Percentiles rank a stretch among this genome's conserved stretches.
Evolutionary conservation across 2,888 invertebrate species (phyloP).

Genomic region (Mimas tiliae): DNA sequence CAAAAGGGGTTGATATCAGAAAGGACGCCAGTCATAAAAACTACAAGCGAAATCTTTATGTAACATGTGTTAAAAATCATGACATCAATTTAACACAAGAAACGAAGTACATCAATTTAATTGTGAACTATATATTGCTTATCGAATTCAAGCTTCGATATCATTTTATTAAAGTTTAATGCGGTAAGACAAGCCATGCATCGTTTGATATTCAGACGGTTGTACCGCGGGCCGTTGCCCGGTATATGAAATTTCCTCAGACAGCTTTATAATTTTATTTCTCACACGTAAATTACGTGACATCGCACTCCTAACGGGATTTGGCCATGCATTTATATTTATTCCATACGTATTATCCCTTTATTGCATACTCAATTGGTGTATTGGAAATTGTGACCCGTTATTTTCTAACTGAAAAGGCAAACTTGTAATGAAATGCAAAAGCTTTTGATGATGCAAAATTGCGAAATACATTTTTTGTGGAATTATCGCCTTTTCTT

Average conservation of each 20-base stretch:
- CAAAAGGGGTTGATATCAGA: no score
- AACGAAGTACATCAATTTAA: no score
- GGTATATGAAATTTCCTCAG: constrained; percentile 15
- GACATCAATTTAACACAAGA: no score
- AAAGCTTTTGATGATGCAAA: not conserved
- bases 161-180: not conserved
- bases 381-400: constrained; percentile 1
- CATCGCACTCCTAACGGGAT: not conserved
- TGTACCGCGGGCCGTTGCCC: not conserved
- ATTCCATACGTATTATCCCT: constrained; percentile 4
- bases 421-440: not conserved
- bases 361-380: constrained; percentile 15
- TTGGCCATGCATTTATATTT: not conserved
- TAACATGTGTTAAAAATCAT: no score
- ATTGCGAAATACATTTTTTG: not conserved
- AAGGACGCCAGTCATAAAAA: no score
- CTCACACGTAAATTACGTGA: constrained; percentile 1
- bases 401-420: not conserved
- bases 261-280: constrained; percentile 1
- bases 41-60: no score
- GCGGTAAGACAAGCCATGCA: not conserved
- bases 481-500: not conserved
- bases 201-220: not conserved
- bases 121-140: no score
- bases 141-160: no score